Evolutionary conservation across 2,888 invertebrate genomes (phyloP), one percentile per base, ranked within the genome.

Genomic region (Dicranocentrus wangi): DNA sequence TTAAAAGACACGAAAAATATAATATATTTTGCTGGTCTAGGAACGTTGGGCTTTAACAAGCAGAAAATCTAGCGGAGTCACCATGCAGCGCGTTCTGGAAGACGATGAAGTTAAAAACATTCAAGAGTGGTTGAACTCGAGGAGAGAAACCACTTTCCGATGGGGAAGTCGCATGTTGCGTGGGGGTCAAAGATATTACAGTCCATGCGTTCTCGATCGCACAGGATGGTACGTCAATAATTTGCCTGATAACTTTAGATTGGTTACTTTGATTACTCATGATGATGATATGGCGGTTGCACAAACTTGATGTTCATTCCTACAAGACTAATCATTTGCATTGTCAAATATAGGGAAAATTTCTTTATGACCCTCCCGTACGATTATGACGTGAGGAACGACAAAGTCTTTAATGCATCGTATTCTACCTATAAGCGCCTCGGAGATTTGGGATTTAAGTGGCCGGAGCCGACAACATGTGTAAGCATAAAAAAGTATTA

Each of bases 261-360:
- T 61, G 27, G 10, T n/a, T 51, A 13, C 8, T n/a, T n/a, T 51
- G 10, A n/a, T n/a, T n/a, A n/a, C 13, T 39, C 43, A 8, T 43
- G 43, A 39, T 8, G 13, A n/a, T n/a, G n/a, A n/a, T n/a, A n/a
- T n/a, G n/a, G n/a, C n/a, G n/a, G n/a, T n/a, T n/a, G n/a, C n/a
- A n/a, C n/a, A n/a, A n/a, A n/a, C n/a, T n/a, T n/a, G n/a, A n/a
- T n/a, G n/a, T n/a, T n/a, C n/a, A n/a, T n/a, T n/a, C n/a, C n/a
- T n/a, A n/a, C n/a, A n/a, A n/a, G n/a, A n/a, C n/a, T n/a, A n/a
- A n/a, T n/a, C n/a, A n/a, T n/a, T n/a, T n/a, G n/a, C n/a, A n/a
- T n/a, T n/a, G n/a, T n/a, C n/a, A n/a, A n/a, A n/a, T n/a, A n/a
- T 25, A 85, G 86, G 86, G 83, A 86, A 28, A 81, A 86, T 60